phyloP scores from a whole-genome alignment of 2,797 vertebrate species.

The Okamejei kenojei region DNA sequence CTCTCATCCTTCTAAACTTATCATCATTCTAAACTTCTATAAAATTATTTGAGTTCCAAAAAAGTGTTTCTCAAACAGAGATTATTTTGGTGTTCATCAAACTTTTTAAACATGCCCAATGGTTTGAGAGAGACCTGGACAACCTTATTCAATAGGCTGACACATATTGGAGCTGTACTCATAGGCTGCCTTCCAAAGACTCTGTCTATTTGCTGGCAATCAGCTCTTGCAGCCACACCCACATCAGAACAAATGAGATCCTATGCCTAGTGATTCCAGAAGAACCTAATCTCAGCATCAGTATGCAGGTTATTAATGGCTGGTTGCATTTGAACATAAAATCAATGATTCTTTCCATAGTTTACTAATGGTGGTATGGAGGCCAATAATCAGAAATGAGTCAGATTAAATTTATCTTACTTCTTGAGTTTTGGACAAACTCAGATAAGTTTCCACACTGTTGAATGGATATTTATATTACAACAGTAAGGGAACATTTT shows the following conservation, averaged over 20 bases:
- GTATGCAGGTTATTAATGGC: background rate
- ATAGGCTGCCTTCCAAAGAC: no score
- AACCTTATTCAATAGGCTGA: background rate
- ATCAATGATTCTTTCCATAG: background rate
- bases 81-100: background rate
- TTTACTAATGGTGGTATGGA: background rate
- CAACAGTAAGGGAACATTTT: background rate
- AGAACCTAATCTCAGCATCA: background rate
- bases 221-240: no score
- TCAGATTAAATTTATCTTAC: background rate
- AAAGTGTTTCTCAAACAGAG: background rate
- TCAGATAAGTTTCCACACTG: background rate
- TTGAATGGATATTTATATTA: background rate
- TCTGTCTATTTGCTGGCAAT: background rate
- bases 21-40: background rate
- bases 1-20: no score
- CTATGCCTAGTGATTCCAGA: background rate
- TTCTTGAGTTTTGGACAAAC: background rate
- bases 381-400: background rate
- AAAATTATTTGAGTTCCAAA: background rate
- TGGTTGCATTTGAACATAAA: background rate
- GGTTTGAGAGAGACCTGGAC: no score
- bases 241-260: background rate
- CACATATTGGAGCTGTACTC: background rate
- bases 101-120: no score